Percentiles rank a stretch among this genome's conserved stretches.
These are phyloP conservation scores for Embiotoca jacksoni DNA, from an alignment of 2,113 vertebrate species.

Conservation along the genomic window DNA sequence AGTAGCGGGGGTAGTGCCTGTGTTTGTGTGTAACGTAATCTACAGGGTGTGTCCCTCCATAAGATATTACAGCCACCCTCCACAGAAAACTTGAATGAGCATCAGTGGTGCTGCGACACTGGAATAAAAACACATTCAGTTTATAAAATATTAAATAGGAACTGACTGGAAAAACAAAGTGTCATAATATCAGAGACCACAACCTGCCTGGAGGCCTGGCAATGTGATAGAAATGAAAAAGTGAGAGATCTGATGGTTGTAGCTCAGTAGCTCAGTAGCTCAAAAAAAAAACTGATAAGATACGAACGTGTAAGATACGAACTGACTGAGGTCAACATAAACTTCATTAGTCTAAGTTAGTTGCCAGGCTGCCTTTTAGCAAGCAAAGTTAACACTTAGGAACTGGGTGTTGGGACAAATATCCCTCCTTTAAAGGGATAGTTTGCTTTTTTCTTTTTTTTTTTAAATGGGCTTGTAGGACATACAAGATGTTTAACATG, in stretches of 20 bases:
- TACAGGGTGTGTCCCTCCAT: slow-evolving; percentile 62
- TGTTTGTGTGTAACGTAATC: slow-evolving; percentile 57
- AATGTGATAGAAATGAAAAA: background rate
- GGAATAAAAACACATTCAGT: background rate
- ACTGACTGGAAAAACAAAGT: background rate
- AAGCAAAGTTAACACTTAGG: background rate
- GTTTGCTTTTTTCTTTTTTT: too few species aligned
- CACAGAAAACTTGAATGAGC: background rate
- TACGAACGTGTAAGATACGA: too few species aligned
- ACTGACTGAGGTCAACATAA: background rate
- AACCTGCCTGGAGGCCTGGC: background rate
- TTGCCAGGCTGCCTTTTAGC: background rate
- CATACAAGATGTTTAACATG: too few species aligned
- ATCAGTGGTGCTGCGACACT: background rate
- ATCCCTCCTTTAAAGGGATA: too few species aligned
- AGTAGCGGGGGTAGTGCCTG: slow-evolving; percentile 63
- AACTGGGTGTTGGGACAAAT: background rate
- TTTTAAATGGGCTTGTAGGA: too few species aligned
- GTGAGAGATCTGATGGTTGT: background rate
- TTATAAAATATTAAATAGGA: background rate
- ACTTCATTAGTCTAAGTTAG: background rate
- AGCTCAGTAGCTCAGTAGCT: too few species aligned
- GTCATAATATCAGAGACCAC: background rate
- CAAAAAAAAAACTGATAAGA: too few species aligned
- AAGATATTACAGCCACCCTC: slow-evolving; percentile 3